Evolutionary conservation across 2,113 vertebrate species (phyloP).

Genomic region (Cricetomys ansorgei): DNA sequence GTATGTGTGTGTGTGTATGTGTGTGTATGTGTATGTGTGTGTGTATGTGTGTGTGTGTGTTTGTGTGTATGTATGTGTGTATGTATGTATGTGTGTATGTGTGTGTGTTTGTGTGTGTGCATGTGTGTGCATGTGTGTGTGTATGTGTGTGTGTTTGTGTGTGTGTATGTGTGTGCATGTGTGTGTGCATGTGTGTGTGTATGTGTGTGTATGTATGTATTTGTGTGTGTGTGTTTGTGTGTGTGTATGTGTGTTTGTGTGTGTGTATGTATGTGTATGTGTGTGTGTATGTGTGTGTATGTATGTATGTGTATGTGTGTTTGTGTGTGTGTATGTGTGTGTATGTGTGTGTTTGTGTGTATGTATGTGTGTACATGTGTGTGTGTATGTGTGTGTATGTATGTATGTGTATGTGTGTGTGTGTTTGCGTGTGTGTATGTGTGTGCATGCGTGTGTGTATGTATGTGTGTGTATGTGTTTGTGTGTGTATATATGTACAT

Average conservation of each 20-base stretch:
- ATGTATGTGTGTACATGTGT: not conserved
- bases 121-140: not conserved
- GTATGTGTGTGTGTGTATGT: not conserved
- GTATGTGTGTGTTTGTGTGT: not conserved
- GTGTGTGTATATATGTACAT: too few species aligned
- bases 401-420: not conserved
- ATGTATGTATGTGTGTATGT: not conserved
- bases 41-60: not conserved
- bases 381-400: not conserved
- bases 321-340: not conserved
- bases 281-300: not conserved
- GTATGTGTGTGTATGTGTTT: not conserved
- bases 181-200: not conserved
- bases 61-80: not conserved
- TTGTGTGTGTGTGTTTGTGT: not conserved
- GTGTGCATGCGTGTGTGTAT: not conserved
- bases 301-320: not conserved
- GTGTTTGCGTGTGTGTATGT: not conserved
- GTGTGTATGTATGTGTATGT: too few species aligned
- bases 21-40: not conserved
- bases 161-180: not conserved
- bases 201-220: not conserved
- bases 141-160: not conserved
- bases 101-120: not conserved
- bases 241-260: not conserved